These are phyloP conservation scores for Salvelinus namaycush DNA, from an alignment of 2,113 vertebrate genomes.

Conservation along the genomic window DNA sequence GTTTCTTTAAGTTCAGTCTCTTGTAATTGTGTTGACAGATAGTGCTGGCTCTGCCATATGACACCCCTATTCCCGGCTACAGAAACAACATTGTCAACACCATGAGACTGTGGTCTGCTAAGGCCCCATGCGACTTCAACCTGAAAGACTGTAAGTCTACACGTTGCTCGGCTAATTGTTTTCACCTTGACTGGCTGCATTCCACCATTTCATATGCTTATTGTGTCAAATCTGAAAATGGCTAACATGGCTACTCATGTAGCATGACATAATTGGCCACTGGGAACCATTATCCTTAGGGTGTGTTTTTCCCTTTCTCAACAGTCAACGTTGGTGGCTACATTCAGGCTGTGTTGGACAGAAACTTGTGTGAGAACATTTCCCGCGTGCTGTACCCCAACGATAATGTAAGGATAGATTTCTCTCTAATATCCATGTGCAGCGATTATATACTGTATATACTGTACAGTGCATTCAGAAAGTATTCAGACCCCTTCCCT, in stretches of 20 bases:
- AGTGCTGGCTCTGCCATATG: slow-evolving; percentile 87
- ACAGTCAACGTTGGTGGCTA: slow-evolving; percentile 86
- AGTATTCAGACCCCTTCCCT: too few species aligned
- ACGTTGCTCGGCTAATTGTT: slow-evolving; percentile 35
- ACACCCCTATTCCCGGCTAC: slow-evolving; percentile 88
- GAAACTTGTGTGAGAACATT: slow-evolving; percentile 92
- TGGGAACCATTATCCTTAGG: slow-evolving; percentile 61
- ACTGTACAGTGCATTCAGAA: background rate
- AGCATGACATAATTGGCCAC: background rate
- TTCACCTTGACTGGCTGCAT: too few species aligned
- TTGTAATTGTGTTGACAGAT: slow-evolving; percentile 65
- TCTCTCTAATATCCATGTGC: background rate
- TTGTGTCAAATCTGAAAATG: too few species aligned
- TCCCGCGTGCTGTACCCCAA: slow-evolving; percentile 91
- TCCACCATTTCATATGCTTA: too few species aligned
- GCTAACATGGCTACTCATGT: background rate
- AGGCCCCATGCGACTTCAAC: slow-evolving; percentile 91
- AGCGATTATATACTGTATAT: slow-evolving; percentile 68
- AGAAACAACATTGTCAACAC: slow-evolving; percentile 91
- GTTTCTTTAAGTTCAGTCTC: background rate
- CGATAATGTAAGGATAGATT: slow-evolving; percentile 82
- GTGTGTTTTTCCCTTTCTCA: background rate
- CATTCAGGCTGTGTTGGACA: slow-evolving; percentile 90
- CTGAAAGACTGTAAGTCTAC: slow-evolving; percentile 92
- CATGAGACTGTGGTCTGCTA: slow-evolving; percentile 92